Evolutionary conservation across 2,888 invertebrate species (phyloP).

Genomic region (Drosophila parthenogenetica): DNA sequence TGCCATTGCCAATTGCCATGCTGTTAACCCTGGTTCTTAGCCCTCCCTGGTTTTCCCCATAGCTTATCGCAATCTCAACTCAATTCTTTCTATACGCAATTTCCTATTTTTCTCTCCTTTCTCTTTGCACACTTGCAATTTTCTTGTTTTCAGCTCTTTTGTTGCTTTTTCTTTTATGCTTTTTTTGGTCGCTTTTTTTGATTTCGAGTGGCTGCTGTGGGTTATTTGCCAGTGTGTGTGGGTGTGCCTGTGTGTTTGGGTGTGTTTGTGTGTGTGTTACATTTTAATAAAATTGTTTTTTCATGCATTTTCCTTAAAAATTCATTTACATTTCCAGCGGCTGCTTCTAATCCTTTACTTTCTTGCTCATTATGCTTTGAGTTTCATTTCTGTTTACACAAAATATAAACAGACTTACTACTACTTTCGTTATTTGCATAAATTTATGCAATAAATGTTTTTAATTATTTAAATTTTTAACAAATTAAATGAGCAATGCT

Average conservation of each 20-base stretch:
- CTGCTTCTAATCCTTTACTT: neutral
- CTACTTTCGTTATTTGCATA: neutral
- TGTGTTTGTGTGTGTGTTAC: neutral
- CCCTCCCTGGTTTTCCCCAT: neutral
- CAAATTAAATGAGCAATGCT: too few species aligned
- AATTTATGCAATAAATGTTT: neutral
- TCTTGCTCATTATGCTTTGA: neutral
- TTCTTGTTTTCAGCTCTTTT: slow-evolving; percentile 20
- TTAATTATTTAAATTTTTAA: too few species aligned
- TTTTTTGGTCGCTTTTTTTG: slow-evolving; percentile 5
- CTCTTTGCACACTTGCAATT: slow-evolving; percentile 15
- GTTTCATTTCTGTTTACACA: neutral
- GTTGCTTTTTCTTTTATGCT: slow-evolving; percentile 22
- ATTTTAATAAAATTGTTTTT: slow-evolving; percentile 9
- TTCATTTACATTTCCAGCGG: slow-evolving; percentile 4
- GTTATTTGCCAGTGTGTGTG: neutral
- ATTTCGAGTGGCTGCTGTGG: neutral
- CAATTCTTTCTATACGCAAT: neutral
- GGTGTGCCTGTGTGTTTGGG: neutral
- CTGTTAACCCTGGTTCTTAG: slow-evolving; percentile 16
- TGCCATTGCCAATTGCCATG: slow-evolving; percentile 63
- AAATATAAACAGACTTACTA: too few species aligned
- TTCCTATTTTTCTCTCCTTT: neutral
- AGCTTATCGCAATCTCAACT: slow-evolving; percentile 2
- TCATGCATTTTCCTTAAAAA: neutral